Conservation (phyloP, 1,140 invertebrate species). For the Eupeodes corollae region DNA sequence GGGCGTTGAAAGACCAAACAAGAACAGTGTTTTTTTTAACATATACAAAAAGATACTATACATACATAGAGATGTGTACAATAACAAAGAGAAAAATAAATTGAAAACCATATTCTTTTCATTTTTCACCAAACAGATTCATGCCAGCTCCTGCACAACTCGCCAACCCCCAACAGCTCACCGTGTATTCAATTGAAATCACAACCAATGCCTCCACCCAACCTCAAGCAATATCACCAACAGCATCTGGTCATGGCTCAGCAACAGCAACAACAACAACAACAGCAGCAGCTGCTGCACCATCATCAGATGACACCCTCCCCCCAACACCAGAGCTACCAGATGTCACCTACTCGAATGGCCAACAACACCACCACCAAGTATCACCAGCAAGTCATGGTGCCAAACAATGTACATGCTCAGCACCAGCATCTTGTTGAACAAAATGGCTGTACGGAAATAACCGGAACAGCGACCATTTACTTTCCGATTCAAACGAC, state of each 20-base stretch:
- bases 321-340: not conserved
- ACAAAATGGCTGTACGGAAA: too few species aligned
- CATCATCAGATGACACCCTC: not conserved
- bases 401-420: too few species aligned
- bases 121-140: conserved; percentile 22
- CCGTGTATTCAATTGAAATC: conserved; percentile 7
- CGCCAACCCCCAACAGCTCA: conserved; percentile 18
- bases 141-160: conserved; percentile 29
- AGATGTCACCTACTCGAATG: not conserved
- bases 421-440: too few species aligned
- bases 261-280: not conserved
- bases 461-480: conserved; percentile 19
- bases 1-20: too few species aligned
- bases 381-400: too few species aligned
- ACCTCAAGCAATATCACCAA: conserved; percentile 14
- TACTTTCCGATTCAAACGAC: conserved; percentile 29
- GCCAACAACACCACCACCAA: too few species aligned
- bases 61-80: too few species aligned
- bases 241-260: conserved; percentile 7
- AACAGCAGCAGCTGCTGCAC: conserved; percentile 1
- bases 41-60: too few species aligned
- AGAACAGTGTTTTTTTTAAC: too few species aligned
- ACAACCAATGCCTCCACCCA: not conserved
- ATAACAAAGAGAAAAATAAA: too few species aligned
- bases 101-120: conserved; percentile 3